Evolutionary conservation across 2,113 vertebrate genomes (phyloP), one percentile per base, ranked within the genome.

Genomic region (Ochotona curzoniae): DNA sequence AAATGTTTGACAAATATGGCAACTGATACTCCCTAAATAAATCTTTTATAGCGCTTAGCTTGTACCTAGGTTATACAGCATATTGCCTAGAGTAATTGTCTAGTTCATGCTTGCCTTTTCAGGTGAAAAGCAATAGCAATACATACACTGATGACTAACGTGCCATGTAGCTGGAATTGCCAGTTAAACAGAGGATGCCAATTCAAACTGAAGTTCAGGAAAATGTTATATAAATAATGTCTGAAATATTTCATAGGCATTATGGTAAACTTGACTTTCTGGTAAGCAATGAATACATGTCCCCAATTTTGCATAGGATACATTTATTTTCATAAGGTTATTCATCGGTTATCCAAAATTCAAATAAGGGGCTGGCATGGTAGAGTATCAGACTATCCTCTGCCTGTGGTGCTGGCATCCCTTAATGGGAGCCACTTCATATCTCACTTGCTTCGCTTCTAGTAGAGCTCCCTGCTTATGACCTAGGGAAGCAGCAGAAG

Each of bases 21-120:
- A 82, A 79, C 70, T 5, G n/a, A 89, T 69, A 49, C 13, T 90
- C 32, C 47, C 80, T 85, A 69, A 70, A 71, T 75, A 83, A 71
- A 79, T 87, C 11, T 93, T 94, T 96, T 75, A 93, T 35, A 89
- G 84, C 57, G 78, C 60, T 51, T 51, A 74, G 75, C 80, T 91
- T 95, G 61, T 25, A 83, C 51, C 23, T 54, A 87, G 35, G 76
- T 90, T 81, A 89, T 64, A 78, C 18, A 84, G 74, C 47, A 71
- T 83, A 73, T 87, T 76, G 67, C 84, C 91, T 57, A 82, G 83
- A 83, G 7, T 66, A 51, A 71, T 76, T 87, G 23, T 95, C 67
- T 91, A 87, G 47, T 71, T 93, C 80, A 66, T 80, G 49, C 49
- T 84, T 64, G 78, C 35, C 44, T 32, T 94, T 94, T 74, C 20